Conservation (phyloP, 1,140 invertebrate species). For the Drosophila mojavensis region DNA sequence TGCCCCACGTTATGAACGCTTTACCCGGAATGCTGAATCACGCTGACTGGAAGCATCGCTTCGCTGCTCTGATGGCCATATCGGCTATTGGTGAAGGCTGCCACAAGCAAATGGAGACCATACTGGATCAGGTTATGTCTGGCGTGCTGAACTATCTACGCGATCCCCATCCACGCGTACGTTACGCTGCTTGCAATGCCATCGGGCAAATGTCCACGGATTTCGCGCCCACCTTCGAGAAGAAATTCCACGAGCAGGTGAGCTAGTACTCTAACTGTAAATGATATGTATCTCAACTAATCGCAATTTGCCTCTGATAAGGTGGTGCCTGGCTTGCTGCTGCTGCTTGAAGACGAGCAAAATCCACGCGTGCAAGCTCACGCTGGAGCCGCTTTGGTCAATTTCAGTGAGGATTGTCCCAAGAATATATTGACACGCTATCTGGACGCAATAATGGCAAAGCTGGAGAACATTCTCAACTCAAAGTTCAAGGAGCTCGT, state of each 20-base stretch:
- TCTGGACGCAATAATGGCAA: conserved; percentile 94
- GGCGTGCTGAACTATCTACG: conserved; percentile 94
- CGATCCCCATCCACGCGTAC: conserved; percentile 87
- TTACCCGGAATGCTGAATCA: conserved; percentile 95
- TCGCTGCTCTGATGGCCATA: conserved; percentile 99
- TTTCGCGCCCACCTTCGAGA: conserved; percentile 98
- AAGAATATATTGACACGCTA: conserved; percentile 96
- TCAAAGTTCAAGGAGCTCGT: conserved; percentile 97
- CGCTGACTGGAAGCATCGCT: conserved; percentile 92
- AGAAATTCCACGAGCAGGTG: conserved; percentile 96
- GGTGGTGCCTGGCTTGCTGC: conserved; percentile 95
- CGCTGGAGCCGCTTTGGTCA: conserved; percentile 97
- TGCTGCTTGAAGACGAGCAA: conserved; percentile 95
- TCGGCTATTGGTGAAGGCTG: conserved; percentile 99
- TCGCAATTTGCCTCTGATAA: not conserved
- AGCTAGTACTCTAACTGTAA: not conserved
- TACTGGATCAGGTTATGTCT: conserved; percentile 95
- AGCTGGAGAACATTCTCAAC: conserved; percentile 95
- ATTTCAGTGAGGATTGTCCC: conserved; percentile 99
- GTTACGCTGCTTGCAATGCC: conserved; percentile 99
- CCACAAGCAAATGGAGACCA: conserved; percentile 98
- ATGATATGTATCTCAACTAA: not conserved
- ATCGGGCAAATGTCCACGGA: conserved; percentile 99
- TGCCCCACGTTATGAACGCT: conserved; percentile 94
- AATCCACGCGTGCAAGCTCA: conserved; percentile 98